A percentile compares a stretch with the other conserved stretches of the same genome.
These are phyloP conservation scores for Porites evermanni DNA, from an alignment of 92 coral and sea anemone genomes.

Conservation along the genomic window DNA sequence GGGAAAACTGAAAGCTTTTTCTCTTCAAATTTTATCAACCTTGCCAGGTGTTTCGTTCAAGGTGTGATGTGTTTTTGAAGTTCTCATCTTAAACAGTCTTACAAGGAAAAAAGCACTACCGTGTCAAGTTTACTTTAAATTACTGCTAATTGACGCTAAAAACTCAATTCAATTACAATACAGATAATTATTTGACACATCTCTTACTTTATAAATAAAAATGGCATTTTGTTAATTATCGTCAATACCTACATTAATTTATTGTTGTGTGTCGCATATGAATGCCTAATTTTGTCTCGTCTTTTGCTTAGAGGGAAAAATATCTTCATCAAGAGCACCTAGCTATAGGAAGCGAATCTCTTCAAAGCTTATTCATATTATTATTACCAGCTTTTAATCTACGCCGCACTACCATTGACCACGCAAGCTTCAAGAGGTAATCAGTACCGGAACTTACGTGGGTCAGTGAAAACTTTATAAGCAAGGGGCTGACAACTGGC, in stretches of 20 bases:
- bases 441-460: slow-evolving; percentile 1
- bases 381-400: neutral
- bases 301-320: slow-evolving; percentile 26
- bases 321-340: slow-evolving; percentile 24
- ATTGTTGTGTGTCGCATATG: neutral
- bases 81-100: too few relatives aligned
- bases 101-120: neutral
- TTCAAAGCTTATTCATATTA: neutral
- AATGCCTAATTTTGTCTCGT: neutral
- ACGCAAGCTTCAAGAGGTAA: neutral
- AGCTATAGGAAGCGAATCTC: slow-evolving; percentile 8
- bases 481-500: neutral
- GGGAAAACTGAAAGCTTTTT: neutral
- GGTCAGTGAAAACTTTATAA: slow-evolving; percentile 12
- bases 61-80: too few relatives aligned
- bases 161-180: slow-evolving; percentile 18
- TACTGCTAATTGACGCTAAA: slow-evolving; percentile 10
- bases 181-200: neutral
- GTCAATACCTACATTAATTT: slow-evolving; percentile 2
- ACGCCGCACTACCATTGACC: slow-evolving; percentile 3
- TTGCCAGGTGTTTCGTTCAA: neutral
- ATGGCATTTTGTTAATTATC: neutral
- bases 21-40: neutral
- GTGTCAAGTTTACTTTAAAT: slow-evolving; percentile 14
- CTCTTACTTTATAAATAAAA: neutral